A percentile compares a stretch with the other conserved stretches of the same genome.
phyloP scores from a whole-genome alignment of 2,888 invertebrate species.

The Eulithis testata region DNA sequence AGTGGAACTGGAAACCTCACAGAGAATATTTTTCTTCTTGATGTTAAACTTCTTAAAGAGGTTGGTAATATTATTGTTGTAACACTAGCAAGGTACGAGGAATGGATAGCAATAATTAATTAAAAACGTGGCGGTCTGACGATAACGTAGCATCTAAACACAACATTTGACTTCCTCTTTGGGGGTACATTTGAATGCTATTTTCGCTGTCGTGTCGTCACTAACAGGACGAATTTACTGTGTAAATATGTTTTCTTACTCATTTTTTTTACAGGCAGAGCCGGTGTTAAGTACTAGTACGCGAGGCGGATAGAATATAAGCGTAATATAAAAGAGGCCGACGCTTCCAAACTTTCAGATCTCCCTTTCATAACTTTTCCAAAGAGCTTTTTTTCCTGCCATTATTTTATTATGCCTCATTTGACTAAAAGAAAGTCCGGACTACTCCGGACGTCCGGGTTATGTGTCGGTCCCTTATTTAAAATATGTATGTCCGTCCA shows the following conservation, averaged over 20 bases:
- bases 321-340: conserved; percentile 70
- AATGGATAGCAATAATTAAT: conserved; percentile 80
- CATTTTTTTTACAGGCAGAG: background rate
- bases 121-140: conserved; percentile 78
- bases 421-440: conserved; percentile 80
- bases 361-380: conserved; percentile 78
- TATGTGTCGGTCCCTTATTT: conserved; percentile 71
- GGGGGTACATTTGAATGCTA: conserved; percentile 3
- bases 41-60: conserved; percentile 79
- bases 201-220: background rate
- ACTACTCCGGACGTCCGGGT: conserved; percentile 66
- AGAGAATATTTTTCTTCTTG: conserved; percentile 70
- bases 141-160: conserved; percentile 56
- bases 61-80: conserved; percentile 79
- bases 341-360: conserved; percentile 72
- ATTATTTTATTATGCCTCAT: conserved; percentile 81
- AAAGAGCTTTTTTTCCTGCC: conserved; percentile 75
- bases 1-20: conserved; percentile 61
- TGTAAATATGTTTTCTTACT: background rate
- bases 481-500: conserved; percentile 74
- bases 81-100: conserved; percentile 77
- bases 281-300: conserved; percentile 69
- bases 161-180: background rate
- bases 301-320: conserved; percentile 68
- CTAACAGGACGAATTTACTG: background rate